Evolutionary conservation across 2,113 vertebrate species (phyloP).

Genomic region (Nerophis lumbriciformis): DNA sequence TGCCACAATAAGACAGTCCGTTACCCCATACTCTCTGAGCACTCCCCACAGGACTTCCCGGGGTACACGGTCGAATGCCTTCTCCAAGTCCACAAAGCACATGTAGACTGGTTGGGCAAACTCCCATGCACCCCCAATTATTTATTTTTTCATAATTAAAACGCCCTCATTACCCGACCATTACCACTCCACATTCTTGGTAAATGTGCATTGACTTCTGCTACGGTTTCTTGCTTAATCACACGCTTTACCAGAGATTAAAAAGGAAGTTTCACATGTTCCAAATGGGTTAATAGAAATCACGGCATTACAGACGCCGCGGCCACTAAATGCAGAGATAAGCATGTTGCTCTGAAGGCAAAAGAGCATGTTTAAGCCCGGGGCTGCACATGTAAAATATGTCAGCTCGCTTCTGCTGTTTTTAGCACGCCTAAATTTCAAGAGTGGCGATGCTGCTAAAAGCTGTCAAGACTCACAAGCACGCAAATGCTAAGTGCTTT

Average conservation of each 20-base stretch:
- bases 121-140: too few relatives aligned
- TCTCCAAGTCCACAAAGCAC: too few relatives aligned
- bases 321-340: not conserved
- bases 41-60: too few relatives aligned
- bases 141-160: not conserved
- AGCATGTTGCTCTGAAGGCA: not conserved
- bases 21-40: too few relatives aligned
- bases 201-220: not conserved
- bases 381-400: conserved; percentile 4
- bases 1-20: too few relatives aligned
- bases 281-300: conserved; percentile 1
- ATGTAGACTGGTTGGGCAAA: too few relatives aligned
- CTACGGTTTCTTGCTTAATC: not conserved
- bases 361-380: not conserved
- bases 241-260: not conserved
- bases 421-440: not conserved
- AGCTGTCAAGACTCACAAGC: conserved; percentile 17
- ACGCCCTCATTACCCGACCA: not conserved
- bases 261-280: not conserved
- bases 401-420: conserved; percentile 9
- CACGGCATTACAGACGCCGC: not conserved
- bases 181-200: not conserved
- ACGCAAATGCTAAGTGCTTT: conserved; percentile 8
- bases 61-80: too few relatives aligned
- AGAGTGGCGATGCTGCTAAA: not conserved